Evolutionary conservation across 1,140 invertebrate species (phyloP), one percentile per base, ranked within the genome.

Genomic region (Oryzaephilus surinamensis): DNA sequence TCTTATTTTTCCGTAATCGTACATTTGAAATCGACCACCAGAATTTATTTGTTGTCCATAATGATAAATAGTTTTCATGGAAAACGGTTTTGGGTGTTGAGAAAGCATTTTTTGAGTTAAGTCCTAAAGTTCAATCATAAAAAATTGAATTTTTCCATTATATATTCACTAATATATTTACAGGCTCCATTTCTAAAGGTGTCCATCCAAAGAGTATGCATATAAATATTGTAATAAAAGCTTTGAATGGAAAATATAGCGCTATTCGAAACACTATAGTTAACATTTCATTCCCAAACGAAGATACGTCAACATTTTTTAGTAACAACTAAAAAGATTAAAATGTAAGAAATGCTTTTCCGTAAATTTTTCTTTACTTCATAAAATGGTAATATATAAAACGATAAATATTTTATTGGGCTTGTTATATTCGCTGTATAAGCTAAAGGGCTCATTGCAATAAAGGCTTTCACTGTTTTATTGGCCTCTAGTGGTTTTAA

Each of bases 21-120:
- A 31, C 30, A 13, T 11, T 31, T 31, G 30, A 14, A 31, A 31
- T 31, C 30, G 16, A 17, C 14, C 10, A 17, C 11, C 30, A 13
- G n/a, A 13, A 8, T 31, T 31, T n/a, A n/a, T 6, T 4, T 17
- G 13, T 11, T 31, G 30, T 15, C 16, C 8, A 31, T 10, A 31
- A 15, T 31, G 30, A 5, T 31, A 31, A 15, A 10, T 8, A 4
- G 8, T 31, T 31, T 17, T 17, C 16, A 13, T 14, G 19, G 11
- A 31, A 14, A 14, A 17, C 12, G 7, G 8, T 31, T 31, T 17
- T 3, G 11, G 16, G 10, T 13, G 19, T 15, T 14, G 4, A 14
- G 11, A 11, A 4, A 15, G 16, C 13, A 31, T 7, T 17, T 17
- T n/a, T n/a, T 31, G 16, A 13, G 19, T 3, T 17, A 31, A 4